Evolutionary conservation across 2,888 invertebrate genomes (phyloP).

Genomic region (Pterostichus niger): DNA sequence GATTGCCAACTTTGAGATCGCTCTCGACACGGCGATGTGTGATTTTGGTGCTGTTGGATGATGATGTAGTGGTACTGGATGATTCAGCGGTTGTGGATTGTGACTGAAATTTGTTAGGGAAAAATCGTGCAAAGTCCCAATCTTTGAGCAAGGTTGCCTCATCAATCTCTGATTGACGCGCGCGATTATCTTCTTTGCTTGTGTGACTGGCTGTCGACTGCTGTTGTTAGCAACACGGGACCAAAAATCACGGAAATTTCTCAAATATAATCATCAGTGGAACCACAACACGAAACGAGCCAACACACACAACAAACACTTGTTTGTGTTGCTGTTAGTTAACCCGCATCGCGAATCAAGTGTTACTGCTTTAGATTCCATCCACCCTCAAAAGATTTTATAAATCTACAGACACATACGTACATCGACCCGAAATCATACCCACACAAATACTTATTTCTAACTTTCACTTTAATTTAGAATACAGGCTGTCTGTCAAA

Average conservation of each 20-base stretch:
- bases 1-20: conserved; percentile 84
- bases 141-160: conserved; percentile 90
- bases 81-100: conserved; percentile 11
- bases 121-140: conserved; percentile 93
- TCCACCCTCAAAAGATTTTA: too few relatives aligned
- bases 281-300: conserved; percentile 65
- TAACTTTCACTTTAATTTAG: too few relatives aligned
- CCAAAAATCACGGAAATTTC: conserved; percentile 11
- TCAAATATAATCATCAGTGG: conserved; percentile 1
- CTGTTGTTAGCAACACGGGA: conserved; percentile 72
- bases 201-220: conserved; percentile 76
- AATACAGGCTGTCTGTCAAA: too few relatives aligned
- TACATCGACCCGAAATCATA: too few relatives aligned
- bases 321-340: background rate
- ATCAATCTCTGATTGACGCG: conserved; percentile 80
- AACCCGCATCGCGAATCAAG: background rate
- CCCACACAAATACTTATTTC: too few relatives aligned
- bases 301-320: conserved; percentile 22
- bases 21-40: conserved; percentile 86
- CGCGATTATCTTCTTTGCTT: conserved; percentile 69
- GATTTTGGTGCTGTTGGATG: conserved; percentile 68
- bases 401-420: too few relatives aligned
- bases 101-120: conserved; percentile 79
- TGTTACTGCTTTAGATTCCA: too few relatives aligned
- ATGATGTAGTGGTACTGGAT: conserved; percentile 56